A percentile compares a stretch with the other conserved stretches of the same genome.
Evolutionary conservation across 1,140 invertebrate species (phyloP).

Genomic region (Caenorhabditis briggsae): DNA sequence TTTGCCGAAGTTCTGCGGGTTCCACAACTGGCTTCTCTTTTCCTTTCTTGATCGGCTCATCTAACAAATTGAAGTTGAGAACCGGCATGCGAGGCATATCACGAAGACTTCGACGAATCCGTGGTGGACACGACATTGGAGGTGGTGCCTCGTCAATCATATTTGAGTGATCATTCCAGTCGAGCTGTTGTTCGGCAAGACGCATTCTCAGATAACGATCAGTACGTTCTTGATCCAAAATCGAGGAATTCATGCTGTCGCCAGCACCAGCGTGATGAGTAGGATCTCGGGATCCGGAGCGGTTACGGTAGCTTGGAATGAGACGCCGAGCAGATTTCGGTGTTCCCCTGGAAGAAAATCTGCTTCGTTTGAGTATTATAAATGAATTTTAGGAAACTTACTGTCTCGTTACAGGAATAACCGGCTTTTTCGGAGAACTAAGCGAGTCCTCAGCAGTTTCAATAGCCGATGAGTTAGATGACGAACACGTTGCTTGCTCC

Average conservation of each 20-base stretch:
- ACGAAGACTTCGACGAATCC: neutral
- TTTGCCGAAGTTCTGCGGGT: neutral
- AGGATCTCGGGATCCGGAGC: neutral
- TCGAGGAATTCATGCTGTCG: neutral
- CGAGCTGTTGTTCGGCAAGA: neutral
- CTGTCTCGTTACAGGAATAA: neutral
- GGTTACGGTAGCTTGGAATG: neutral
- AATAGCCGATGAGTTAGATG: slow-evolving; percentile 29
- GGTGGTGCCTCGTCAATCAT: slow-evolving; percentile 25
- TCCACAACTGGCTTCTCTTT: neutral
- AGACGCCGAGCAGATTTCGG: slow-evolving; percentile 15
- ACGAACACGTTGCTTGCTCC: slow-evolving; percentile 13
- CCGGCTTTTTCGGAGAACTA: neutral
- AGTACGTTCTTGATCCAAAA: slow-evolving; percentile 9
- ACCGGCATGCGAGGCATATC: neutral
- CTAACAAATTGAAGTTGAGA: neutral
- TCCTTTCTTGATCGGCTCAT: neutral
- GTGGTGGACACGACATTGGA: slow-evolving; percentile 27
- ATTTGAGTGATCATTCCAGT: neutral
- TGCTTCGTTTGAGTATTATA: neutral
- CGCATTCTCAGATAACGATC: slow-evolving; percentile 15
- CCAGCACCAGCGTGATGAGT: neutral
- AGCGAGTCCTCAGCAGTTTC: neutral
- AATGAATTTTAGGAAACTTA: neutral
- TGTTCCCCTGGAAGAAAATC: slow-evolving; percentile 6